These are phyloP conservation scores for Lophotis ruficrista DNA, from an alignment of 2,113 vertebrate genomes.

Conservation along the genomic window DNA sequence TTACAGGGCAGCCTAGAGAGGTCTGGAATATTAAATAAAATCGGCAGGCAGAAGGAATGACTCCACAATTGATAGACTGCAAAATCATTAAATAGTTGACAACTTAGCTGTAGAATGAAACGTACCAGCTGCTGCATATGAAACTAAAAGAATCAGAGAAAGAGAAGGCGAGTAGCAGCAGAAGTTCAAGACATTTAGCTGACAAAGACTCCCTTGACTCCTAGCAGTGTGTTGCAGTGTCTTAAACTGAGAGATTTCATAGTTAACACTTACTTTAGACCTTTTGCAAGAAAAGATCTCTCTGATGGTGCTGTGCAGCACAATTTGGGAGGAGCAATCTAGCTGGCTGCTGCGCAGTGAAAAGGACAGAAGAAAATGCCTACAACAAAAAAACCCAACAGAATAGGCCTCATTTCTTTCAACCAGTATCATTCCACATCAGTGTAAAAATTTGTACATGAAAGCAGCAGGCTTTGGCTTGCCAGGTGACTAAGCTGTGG, in stretches of 20 bases:
- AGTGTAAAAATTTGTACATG: not conserved
- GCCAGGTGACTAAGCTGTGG: not conserved
- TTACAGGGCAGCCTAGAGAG: not conserved
- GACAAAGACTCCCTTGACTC: not conserved
- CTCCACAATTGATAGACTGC: not conserved
- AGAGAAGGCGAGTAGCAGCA: not conserved
- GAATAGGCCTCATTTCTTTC: not conserved
- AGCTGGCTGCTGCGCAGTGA: not conserved
- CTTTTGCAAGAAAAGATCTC: not conserved
- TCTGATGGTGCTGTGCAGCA: not conserved
- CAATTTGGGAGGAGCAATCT: not conserved
- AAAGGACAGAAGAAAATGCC: not conserved
- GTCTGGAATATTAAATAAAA: constrained; percentile 4
- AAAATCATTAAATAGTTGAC: constrained; percentile 7
- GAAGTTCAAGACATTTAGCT: not conserved
- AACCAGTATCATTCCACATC: not conserved
- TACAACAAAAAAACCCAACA: not conserved
- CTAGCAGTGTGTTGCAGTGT: not conserved
- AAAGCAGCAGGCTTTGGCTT: not conserved
- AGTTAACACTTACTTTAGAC: not conserved
- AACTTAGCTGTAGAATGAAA: constrained; percentile 24
- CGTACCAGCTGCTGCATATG: not conserved
- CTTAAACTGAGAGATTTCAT: not conserved
- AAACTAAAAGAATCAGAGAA: not conserved
- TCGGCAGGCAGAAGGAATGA: not conserved